Percentiles rank a stretch among this genome's conserved stretches.
Conservation (phyloP, 2,888 invertebrate species). For the Eristalis arbustorum region DNA sequence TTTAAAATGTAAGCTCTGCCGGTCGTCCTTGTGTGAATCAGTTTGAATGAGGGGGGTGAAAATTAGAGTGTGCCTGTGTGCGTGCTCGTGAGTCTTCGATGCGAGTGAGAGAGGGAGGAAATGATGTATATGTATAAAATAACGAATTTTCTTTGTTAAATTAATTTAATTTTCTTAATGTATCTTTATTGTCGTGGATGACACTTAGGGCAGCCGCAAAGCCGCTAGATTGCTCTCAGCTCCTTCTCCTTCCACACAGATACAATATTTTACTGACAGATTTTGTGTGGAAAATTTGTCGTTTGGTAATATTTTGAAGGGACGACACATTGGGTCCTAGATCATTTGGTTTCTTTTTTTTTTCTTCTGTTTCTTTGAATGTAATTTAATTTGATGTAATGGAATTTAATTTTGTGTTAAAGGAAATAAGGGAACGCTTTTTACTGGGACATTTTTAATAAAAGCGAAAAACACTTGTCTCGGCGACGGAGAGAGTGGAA, state of each 20-base stretch:
- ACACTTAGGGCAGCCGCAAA: conserved; percentile 13
- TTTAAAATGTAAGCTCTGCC: conserved; percentile 18
- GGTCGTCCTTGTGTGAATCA: not conserved
- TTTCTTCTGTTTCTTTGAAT: not conserved
- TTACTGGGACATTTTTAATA: not conserved
- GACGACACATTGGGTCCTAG: not conserved
- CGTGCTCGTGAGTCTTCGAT: not conserved
- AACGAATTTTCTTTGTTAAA: conserved; percentile 29
- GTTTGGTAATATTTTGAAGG: not conserved
- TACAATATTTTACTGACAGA: too few relatives aligned
- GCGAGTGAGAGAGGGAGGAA: not conserved
- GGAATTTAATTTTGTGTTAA: not conserved
- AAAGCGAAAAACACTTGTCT: not conserved
- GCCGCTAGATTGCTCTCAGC: conserved; percentile 2
- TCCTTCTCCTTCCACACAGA: too few relatives aligned
- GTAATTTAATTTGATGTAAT: conserved; percentile 4
- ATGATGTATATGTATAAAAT: not conserved
- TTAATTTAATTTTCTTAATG: conserved; percentile 50
- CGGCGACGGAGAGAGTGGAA: not conserved
- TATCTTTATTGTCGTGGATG: conserved; percentile 24
- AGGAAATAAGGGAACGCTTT: not conserved
- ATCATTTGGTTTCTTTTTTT: not conserved
- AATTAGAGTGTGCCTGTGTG: not conserved
- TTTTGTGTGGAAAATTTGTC: not conserved
- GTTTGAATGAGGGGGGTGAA: not conserved